Base-by-base conservation (phyloP, 2,888 invertebrate species). In the Nasonovia ribisnigri region DNA sequence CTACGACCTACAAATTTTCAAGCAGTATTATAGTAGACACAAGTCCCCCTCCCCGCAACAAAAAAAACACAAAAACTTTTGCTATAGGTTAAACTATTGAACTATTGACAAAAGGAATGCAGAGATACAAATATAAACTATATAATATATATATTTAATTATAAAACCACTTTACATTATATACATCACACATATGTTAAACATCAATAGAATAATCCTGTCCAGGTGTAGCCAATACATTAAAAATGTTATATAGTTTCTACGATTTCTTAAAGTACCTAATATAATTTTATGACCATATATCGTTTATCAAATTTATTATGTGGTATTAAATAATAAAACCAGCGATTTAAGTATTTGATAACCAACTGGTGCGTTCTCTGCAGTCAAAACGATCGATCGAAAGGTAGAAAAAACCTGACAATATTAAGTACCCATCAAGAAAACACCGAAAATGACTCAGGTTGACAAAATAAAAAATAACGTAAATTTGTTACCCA, bases 401-500 rank as follows among this genome's bases (percentile, higher is more conserved):
- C 16, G 13, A n/a, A 46, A 8, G 26, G 4, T 29, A 89, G 16
- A 36, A 77, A 42, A 67, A 77, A 20, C 20, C 36, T 8, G 77
- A 77, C 20, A 77, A 77, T 36, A 67, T 77, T 36, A 77, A 77
- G 77, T 77, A 8, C 20, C 36, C 36, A 77, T 20, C 20, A 77
- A 77, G 20, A 26, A 20, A 36, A 26, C 26, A 77, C 77, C 4
- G 89, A 46, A 42, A 90, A n/a, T 1, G 29, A n/a, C 46, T 46
- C n/a, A n/a, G 13, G 20, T 90, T 90, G 42, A 77, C 77, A 90
- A 51, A 90, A 77, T 84, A 90, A 67, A 46, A 43, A 46, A 29
- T 43, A 86, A 86, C 46, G 16, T 46, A 5, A 86, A 91, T 84
- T 86, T 91, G 84, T 84, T 43, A 91, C 43, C 84, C 29, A 42